Base-by-base conservation (phyloP, 2,113 vertebrate species). In the Crotalus horridus region DNA sequence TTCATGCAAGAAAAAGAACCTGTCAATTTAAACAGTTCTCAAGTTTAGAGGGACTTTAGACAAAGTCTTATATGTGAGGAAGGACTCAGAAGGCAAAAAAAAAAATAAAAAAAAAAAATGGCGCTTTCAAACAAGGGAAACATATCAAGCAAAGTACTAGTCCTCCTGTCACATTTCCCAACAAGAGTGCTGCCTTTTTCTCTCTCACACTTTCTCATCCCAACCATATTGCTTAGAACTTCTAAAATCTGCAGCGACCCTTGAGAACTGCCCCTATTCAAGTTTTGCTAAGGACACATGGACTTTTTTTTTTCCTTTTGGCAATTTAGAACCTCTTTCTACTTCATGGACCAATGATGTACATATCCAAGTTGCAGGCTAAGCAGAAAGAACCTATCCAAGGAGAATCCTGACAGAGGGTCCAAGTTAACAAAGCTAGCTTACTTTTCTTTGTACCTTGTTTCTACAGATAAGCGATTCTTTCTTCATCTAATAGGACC, bases 251-350 rank as follows among this genome's bases (percentile, higher is more conserved):
- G 46, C 29, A 88, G 11, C 2, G 26, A 88, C 33, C 6, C 6
- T 87, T 24, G 51, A 55, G 81, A 87, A 91, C 13, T 51, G 85
- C 29, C 46, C 51, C 61, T 64, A 15, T n/a, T 55, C 55, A 85
- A 21, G 43, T 29, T 85, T 43, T 51, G 88, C 88, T 33, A 64
- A 87, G 56, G 46, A 86, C 51, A 56, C 55, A 24, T 51, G n/a
- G 43, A 20, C 23, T 24, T 39, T 90, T 74, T 74, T 46, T 92
- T 53, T 26, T 53, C 51, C 61, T 81, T 93, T 93, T 90, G 92
- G 89, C 92, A 93, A 93, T 24, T 86, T 20, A 90, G 92, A 92
- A 89, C 88, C 81, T 55, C 55, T 29, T 85, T 51, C 54, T 33
- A 86, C n/a, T 51, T 39, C 51, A 86, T 39, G 48, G n/a, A 43